Percentiles rank a stretch among this genome's conserved stretches.
phyloP scores from a whole-genome alignment of 1,140 invertebrate genomes.

The Zaprionus lachaisei region DNA sequence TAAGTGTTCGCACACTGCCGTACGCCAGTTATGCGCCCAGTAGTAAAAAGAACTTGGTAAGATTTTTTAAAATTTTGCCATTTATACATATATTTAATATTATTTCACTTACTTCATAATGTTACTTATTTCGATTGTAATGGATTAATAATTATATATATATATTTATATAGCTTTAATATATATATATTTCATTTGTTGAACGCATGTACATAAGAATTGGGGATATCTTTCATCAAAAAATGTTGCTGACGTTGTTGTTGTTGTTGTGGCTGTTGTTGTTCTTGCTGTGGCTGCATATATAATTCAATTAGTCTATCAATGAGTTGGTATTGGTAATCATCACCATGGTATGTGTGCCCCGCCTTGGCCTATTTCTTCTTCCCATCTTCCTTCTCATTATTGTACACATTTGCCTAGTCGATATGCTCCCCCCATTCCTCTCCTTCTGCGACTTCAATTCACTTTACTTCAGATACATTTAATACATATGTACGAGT shows the following conservation, averaged over 20 bases:
- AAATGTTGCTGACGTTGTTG: constrained; percentile 13
- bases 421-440: constrained; percentile 2
- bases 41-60: constrained; percentile 16
- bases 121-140: constrained; percentile 74
- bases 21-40: constrained; percentile 23
- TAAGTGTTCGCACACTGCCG: constrained; percentile 42
- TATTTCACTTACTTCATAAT: constrained; percentile 67
- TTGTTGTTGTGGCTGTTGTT: neutral
- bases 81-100: constrained; percentile 80
- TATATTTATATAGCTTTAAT: constrained; percentile 48
- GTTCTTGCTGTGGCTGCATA: constrained; percentile 31
- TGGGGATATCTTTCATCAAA: constrained; percentile 21
- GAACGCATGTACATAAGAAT: constrained; percentile 46
- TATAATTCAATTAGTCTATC: constrained; percentile 64
- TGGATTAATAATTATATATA: constrained; percentile 51
- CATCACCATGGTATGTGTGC: constrained; percentile 1
- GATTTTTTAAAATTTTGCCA: constrained; percentile 79
- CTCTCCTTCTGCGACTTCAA: neutral
- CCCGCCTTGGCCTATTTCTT: constrained; percentile 27
- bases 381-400: constrained; percentile 1
- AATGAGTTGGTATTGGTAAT: constrained; percentile 37
- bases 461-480: constrained; percentile 38
- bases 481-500: constrained; percentile 29
- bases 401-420: constrained; percentile 41
- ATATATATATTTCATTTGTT: constrained; percentile 24